These are phyloP conservation scores for Lacanobia oleracea DNA, from an alignment of 2,888 invertebrate genomes.

Conservation along the genomic window DNA sequence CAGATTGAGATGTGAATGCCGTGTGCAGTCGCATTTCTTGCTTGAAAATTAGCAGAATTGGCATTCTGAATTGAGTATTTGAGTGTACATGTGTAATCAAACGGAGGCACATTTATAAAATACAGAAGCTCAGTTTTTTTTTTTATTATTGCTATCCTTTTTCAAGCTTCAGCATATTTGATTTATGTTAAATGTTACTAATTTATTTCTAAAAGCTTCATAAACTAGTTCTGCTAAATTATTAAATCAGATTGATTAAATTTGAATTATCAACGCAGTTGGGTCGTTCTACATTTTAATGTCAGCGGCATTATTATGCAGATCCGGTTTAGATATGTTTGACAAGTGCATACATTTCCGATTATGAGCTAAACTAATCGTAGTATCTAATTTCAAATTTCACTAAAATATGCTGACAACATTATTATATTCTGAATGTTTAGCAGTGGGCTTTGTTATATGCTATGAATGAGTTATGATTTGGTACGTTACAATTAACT, in stretches of 20 bases:
- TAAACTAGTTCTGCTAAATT: constrained; percentile 17
- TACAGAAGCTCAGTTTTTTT: no score
- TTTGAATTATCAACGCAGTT: constrained; percentile 44
- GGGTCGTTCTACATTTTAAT: constrained; percentile 49
- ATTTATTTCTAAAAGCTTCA: constrained; percentile 2
- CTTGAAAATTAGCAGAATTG: no score
- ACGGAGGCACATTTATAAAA: no score
- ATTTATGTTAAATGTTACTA: background rate
- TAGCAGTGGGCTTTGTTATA: background rate
- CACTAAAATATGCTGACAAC: constrained; percentile 48
- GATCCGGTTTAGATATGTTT: constrained; percentile 54
- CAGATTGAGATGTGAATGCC: no score
- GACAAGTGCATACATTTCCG: constrained; percentile 49
- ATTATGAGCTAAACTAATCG: constrained; percentile 54
- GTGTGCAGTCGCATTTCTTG: no score
- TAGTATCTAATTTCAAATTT: constrained; percentile 51
- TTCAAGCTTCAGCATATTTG: background rate
- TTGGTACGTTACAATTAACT: background rate
- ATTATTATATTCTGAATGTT: constrained; percentile 20
- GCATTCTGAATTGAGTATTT: no score
- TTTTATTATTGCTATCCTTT: no score
- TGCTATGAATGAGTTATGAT: constrained; percentile 2
- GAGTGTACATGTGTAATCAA: no score
- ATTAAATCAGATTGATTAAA: constrained; percentile 37
- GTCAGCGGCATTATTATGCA: constrained; percentile 53